Conservation (phyloP, 2,113 vertebrate genomes). For the Microtus ochrogaster region DNA sequence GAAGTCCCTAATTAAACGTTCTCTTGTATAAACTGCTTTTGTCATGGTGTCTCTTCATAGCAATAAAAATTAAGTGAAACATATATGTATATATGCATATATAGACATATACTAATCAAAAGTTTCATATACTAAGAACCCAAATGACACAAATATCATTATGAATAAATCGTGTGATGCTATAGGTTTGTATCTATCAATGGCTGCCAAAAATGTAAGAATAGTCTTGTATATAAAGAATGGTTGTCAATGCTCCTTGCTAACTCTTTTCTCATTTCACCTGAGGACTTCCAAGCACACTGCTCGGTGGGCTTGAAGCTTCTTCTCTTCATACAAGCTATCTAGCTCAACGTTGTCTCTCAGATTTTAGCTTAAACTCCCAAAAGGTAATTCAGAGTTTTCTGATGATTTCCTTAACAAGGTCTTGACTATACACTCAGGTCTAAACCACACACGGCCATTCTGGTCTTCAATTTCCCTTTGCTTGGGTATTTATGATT, state of each 20-base stretch:
- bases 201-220: neutral
- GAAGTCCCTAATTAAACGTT: neutral
- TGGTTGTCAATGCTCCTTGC: neutral
- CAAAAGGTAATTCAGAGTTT: neutral
- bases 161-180: neutral
- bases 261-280: neutral
- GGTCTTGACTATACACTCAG: neutral
- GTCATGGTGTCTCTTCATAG: neutral
- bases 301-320: neutral
- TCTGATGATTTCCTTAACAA: neutral
- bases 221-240: neutral
- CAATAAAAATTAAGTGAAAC: neutral
- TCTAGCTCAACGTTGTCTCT: neutral
- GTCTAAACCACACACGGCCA: neutral
- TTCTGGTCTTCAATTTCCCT: neutral
- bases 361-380: conserved; percentile 12
- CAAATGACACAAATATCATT: neutral
- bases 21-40: neutral
- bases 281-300: neutral
- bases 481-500: neutral
- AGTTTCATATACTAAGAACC: neutral
- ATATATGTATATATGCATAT: neutral
- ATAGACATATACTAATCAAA: neutral
- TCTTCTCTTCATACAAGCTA: neutral
- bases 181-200: neutral